Evolutionary conservation across 2,888 invertebrate species (phyloP).

Genomic region (Cheilosia pagana): DNA sequence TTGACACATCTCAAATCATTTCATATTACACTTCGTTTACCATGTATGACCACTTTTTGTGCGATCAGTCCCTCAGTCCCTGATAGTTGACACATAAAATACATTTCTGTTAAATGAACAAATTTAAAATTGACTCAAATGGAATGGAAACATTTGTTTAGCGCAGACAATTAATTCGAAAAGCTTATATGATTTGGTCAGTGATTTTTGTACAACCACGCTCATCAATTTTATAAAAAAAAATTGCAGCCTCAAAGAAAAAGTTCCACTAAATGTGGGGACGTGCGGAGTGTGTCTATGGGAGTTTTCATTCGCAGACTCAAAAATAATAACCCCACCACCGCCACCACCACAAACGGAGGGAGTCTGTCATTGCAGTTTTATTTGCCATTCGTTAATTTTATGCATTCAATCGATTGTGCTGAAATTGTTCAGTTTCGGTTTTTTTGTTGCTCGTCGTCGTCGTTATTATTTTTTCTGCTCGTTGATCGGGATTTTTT

Average conservation of each 20-base stretch:
- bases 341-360: not conserved
- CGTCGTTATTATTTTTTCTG: conserved; percentile 54
- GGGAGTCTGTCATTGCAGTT: conserved; percentile 18
- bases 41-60: too few relatives aligned
- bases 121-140: conserved; percentile 57
- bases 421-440: conserved; percentile 68
- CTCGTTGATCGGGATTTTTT: conserved; percentile 37
- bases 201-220: conserved; percentile 54
- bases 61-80: too few relatives aligned
- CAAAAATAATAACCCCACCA: conserved; percentile 21
- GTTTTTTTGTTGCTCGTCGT: conserved; percentile 24
- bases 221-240: conserved; percentile 54
- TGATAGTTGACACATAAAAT: not conserved
- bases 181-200: conserved; percentile 55
- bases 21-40: too few relatives aligned
- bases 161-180: conserved; percentile 29
- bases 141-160: conserved; percentile 53
- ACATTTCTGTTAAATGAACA: not conserved
- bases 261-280: not conserved
- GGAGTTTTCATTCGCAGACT: conserved; percentile 39
- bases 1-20: too few relatives aligned
- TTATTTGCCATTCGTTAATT: conserved; percentile 67
- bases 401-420: conserved; percentile 73
- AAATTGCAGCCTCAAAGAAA: conserved; percentile 27
- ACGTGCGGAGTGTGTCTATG: not conserved